A percentile compares a stretch with the other conserved stretches of the same genome.
These are phyloP conservation scores for Strongylocentrotus purpuratus DNA, from an alignment of 35 echinoderm and acorn worm genomes.

Conservation along the genomic window DNA sequence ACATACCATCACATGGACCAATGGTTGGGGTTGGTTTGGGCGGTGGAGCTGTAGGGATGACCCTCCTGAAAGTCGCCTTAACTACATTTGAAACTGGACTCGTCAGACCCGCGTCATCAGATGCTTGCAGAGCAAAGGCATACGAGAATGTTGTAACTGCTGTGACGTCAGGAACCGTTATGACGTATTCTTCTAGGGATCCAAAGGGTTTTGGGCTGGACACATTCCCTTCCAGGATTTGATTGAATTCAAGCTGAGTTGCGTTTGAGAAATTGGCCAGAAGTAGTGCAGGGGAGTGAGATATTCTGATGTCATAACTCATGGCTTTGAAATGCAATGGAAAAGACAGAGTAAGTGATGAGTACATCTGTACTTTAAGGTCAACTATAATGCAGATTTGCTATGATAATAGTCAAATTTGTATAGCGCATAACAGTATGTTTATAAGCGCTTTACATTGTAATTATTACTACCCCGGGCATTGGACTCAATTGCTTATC, in stretches of 20 bases:
- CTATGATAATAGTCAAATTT: no score
- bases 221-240: not conserved
- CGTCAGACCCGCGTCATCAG: not conserved
- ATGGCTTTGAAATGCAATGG: not conserved
- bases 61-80: not conserved
- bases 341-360: no score
- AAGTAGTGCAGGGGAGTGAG: not conserved
- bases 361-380: no score
- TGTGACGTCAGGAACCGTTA: not conserved
- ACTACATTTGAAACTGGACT: not conserved
- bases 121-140: not conserved
- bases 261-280: not conserved
- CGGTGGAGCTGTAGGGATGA: not conserved
- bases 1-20: not conserved
- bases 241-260: not conserved
- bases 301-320: not conserved
- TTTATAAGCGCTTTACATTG: no score
- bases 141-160: not conserved
- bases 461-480: no score
- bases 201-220: not conserved
- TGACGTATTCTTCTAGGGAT: not conserved
- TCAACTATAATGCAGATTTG: no score
- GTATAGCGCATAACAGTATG: no score
- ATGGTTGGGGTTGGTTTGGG: no score
- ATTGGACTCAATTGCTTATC: no score